Percentiles rank a stretch among this genome's conserved stretches.
Evolutionary conservation across 1,140 invertebrate species (phyloP).

Genomic region (Rhyzopertha dominica): DNA sequence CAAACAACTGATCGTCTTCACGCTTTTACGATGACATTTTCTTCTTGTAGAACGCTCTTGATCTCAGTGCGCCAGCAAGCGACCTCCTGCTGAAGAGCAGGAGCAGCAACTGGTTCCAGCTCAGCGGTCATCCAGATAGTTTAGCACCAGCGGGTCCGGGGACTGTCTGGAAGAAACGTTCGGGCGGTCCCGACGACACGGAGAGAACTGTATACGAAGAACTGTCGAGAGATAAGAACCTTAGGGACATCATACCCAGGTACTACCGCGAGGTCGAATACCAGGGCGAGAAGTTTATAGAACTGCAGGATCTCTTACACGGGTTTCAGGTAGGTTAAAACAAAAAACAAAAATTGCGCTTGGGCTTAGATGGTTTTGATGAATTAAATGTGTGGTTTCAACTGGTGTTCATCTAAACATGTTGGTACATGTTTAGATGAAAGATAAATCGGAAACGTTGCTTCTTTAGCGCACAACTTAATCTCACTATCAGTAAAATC

Average conservation of each 20-base stretch:
- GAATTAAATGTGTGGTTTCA: too few relatives aligned
- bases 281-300: conserved; percentile 82
- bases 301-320: conserved; percentile 81
- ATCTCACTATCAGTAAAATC: too few relatives aligned
- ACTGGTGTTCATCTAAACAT: too few relatives aligned
- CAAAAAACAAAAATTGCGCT: too few relatives aligned
- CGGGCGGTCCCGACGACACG: conserved; percentile 65
- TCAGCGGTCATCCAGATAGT: conserved; percentile 88
- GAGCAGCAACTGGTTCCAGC: conserved; percentile 75
- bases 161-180: conserved; percentile 87
- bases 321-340: conserved; percentile 65
- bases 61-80: conserved; percentile 85
- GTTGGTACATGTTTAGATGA: too few relatives aligned
- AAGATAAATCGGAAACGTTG: too few relatives aligned
- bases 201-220: conserved; percentile 75
- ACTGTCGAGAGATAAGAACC: conserved; percentile 68
- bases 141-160: conserved; percentile 90
- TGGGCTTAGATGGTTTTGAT: too few relatives aligned
- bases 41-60: conserved; percentile 83
- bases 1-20: conserved; percentile 8
- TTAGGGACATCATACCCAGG: conserved; percentile 74
- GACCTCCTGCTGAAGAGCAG: conserved; percentile 77
- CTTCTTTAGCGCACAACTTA: too few relatives aligned
- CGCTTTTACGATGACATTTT: conserved; percentile 4
- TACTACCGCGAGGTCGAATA: conserved; percentile 85